phyloP scores from a whole-genome alignment of 2,113 vertebrate genomes.

The Alligator mississippiensis region DNA sequence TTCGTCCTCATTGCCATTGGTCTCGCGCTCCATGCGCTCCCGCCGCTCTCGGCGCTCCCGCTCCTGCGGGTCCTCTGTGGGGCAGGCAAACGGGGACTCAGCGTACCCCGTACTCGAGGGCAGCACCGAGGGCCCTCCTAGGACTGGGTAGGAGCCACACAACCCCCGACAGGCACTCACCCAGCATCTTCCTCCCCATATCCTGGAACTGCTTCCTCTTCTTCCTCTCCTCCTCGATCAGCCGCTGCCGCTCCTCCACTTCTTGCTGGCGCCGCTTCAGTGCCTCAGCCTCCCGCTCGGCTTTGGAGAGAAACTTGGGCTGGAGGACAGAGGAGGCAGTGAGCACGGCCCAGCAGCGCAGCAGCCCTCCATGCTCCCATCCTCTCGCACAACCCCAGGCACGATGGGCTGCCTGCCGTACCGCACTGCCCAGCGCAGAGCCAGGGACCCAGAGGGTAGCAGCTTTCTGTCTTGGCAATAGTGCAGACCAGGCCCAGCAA shows the following conservation, averaged over 20 bases:
- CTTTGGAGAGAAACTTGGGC: slow-evolving; percentile 97
- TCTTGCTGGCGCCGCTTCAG: slow-evolving; percentile 89
- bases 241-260: slow-evolving; percentile 88
- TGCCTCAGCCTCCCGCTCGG: slow-evolving; percentile 93
- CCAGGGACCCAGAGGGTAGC: neutral
- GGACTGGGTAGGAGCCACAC: neutral
- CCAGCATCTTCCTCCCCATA: slow-evolving; percentile 95
- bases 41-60: slow-evolving; percentile 91
- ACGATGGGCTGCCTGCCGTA: no score
- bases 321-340: slow-evolving; percentile 42
- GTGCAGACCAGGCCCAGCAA: rapidly evolving
- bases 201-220: slow-evolving; percentile 96
- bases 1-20: slow-evolving; percentile 93
- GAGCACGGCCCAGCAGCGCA: neutral
- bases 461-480: no score
- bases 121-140: neutral
- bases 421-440: neutral
- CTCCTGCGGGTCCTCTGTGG: slow-evolving; percentile 96
- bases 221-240: slow-evolving; percentile 93
- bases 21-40: slow-evolving; percentile 95
- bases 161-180: slow-evolving; percentile 67
- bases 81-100: slow-evolving; percentile 5
- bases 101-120: neutral
- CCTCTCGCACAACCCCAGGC: no score
- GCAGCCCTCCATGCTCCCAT: neutral